phyloP scores from a whole-genome alignment of 2,888 invertebrate species.

The Acanthosoma haemorrhoidale region DNA sequence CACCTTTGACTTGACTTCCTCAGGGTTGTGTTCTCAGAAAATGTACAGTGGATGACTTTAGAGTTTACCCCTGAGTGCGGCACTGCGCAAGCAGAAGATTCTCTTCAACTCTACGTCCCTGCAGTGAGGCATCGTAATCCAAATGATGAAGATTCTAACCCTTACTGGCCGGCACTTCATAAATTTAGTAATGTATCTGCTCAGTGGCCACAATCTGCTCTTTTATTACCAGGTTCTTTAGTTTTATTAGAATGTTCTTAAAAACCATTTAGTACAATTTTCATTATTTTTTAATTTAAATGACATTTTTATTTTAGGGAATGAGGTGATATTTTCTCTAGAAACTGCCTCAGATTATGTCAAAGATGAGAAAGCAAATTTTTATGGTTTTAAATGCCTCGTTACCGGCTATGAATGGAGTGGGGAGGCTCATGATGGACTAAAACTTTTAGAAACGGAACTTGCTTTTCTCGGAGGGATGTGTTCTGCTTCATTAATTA shows the following conservation, averaged over 20 bases:
- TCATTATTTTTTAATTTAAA: neutral
- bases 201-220: constrained; percentile 82
- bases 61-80: constrained; percentile 91
- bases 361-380: constrained; percentile 76
- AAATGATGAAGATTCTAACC: constrained; percentile 38
- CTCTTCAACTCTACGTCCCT: constrained; percentile 66
- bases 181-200: constrained; percentile 55
- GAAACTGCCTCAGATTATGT: constrained; percentile 94
- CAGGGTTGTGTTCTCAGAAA: constrained; percentile 80
- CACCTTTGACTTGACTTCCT: no score
- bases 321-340: constrained; percentile 88
- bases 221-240: constrained; percentile 66
- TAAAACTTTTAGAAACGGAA: constrained; percentile 80
- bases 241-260: constrained; percentile 2
- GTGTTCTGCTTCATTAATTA: constrained; percentile 85
- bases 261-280: neutral
- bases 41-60: constrained; percentile 84
- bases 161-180: constrained; percentile 61
- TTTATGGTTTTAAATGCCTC: constrained; percentile 74
- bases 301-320: constrained; percentile 54
- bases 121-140: constrained; percentile 25
- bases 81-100: constrained; percentile 90
- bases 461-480: constrained; percentile 83
- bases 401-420: constrained; percentile 79
- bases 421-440: constrained; percentile 52